Conservation (phyloP, 2,888 invertebrate genomes). For the Lagria hirta region DNA sequence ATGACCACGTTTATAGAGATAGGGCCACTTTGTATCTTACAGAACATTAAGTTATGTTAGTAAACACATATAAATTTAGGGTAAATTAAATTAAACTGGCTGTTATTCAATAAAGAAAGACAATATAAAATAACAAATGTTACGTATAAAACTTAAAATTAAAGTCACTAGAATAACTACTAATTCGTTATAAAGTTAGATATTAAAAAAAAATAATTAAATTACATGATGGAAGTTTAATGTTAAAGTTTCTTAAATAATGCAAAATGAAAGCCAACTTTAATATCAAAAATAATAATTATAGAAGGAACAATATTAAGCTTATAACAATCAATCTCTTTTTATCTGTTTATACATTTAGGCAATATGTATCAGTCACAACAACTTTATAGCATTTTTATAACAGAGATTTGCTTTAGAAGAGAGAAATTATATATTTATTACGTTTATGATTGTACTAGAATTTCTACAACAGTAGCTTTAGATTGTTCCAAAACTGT, state of each 20-base stretch:
- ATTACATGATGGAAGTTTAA: conserved; percentile 11
- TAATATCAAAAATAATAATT: conserved; percentile 19
- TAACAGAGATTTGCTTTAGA: conserved; percentile 23
- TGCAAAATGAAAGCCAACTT: conserved; percentile 16
- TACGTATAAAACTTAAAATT: conserved; percentile 8
- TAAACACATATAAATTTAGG: conserved; percentile 18
- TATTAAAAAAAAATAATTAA: conserved; percentile 10
- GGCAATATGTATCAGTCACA: conserved; percentile 38
- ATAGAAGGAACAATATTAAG: conserved; percentile 25
- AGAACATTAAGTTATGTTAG: conserved; percentile 26
- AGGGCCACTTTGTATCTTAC: conserved; percentile 17
- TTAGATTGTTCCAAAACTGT: no score
- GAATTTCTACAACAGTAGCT: conserved; percentile 24
- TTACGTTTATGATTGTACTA: conserved; percentile 34
- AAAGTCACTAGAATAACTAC: no score
- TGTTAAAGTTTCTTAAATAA: no score
- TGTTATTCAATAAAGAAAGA: conserved; percentile 9
- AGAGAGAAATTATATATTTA: conserved; percentile 19
- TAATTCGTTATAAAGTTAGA: conserved; percentile 6
- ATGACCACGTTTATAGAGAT: conserved; percentile 20
- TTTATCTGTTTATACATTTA: conserved; percentile 33
- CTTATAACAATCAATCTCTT: conserved; percentile 23
- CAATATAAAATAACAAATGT: conserved; percentile 8
- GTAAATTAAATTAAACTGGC: conserved; percentile 14
- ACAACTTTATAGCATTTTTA: conserved; percentile 29